Conservation (phyloP, 2,888 invertebrate genomes). For the Osedax frankpressi region DNA sequence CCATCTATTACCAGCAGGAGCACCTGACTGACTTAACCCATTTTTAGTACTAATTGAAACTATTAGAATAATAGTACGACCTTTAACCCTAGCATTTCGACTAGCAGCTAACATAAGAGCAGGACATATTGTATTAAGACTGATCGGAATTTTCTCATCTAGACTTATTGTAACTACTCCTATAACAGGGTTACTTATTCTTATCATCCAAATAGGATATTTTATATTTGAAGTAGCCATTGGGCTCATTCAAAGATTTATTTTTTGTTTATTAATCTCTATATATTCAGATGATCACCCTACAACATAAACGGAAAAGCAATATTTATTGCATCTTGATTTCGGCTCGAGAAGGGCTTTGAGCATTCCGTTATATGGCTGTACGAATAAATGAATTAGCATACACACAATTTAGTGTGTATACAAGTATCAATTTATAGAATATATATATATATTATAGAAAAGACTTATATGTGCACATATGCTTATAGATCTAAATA, state of each 20-base stretch:
- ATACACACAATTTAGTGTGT: slow-evolving; percentile 3
- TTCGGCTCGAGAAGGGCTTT: slow-evolving; percentile 23
- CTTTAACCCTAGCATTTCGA: slow-evolving; percentile 59
- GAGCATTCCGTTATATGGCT: slow-evolving; percentile 8
- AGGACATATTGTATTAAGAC: slow-evolving; percentile 57
- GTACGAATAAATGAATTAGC: slow-evolving; percentile 9
- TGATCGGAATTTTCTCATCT: slow-evolving; percentile 47
- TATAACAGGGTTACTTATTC: background rate
- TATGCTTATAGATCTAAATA: background rate
- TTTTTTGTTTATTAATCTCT: slow-evolving; percentile 29
- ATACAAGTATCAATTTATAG: background rate
- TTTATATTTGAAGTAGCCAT: slow-evolving; percentile 30
- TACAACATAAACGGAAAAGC: background rate
- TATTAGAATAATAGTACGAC: slow-evolving; percentile 61
- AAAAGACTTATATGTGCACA: slow-evolving; percentile 16
- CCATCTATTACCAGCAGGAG: slow-evolving; percentile 59
- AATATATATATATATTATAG: slow-evolving; percentile 4
- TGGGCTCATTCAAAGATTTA: slow-evolving; percentile 29
- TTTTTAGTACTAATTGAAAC: slow-evolving; percentile 66
- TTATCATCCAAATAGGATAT: slow-evolving; percentile 22
- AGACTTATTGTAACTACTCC: slow-evolving; percentile 11
- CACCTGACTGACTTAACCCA: slow-evolving; percentile 55
- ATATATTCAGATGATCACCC: slow-evolving; percentile 29
- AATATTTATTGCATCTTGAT: slow-evolving; percentile 17
- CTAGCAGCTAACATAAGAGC: slow-evolving; percentile 67